These are phyloP conservation scores for Cacajao melanocephalus DNA, from an alignment of 2,797 vertebrate species.

Conservation along the genomic window DNA sequence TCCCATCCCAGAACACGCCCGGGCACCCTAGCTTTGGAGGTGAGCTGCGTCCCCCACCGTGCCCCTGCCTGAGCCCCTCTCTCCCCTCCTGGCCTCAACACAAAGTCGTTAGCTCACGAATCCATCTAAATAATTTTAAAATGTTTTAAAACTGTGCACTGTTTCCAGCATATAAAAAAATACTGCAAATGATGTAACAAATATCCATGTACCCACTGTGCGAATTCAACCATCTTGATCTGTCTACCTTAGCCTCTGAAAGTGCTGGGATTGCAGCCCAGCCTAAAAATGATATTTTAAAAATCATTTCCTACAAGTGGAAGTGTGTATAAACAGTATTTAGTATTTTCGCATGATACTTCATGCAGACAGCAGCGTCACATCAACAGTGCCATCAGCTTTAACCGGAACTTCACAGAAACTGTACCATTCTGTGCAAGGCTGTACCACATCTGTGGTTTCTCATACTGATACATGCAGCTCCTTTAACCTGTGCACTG, in stretches of 20 bases:
- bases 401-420: no score
- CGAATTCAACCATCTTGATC: rapidly evolving
- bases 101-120: neutral
- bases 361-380: neutral
- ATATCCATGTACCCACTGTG: rapidly evolving
- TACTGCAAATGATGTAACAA: rapidly evolving
- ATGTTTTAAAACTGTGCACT: neutral
- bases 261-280: no score
- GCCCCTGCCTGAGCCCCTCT: neutral
- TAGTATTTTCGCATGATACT: neutral
- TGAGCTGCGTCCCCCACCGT: neutral
- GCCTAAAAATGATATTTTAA: neutral
- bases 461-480: rapidly evolving
- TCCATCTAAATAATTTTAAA: neutral
- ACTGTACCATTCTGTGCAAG: rapidly evolving
- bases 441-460: rapidly evolving
- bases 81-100: neutral
- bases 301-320: no score
- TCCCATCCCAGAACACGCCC: rapidly evolving
- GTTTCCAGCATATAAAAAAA: neutral
- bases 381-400: rapidly evolving
- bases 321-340: rapidly evolving
- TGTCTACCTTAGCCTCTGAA: no score
- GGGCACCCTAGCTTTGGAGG: rapidly evolving
- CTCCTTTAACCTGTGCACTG: rapidly evolving